Conservation (phyloP, 2,113 vertebrate species). For the Mesoclemmys tuberculata region DNA sequence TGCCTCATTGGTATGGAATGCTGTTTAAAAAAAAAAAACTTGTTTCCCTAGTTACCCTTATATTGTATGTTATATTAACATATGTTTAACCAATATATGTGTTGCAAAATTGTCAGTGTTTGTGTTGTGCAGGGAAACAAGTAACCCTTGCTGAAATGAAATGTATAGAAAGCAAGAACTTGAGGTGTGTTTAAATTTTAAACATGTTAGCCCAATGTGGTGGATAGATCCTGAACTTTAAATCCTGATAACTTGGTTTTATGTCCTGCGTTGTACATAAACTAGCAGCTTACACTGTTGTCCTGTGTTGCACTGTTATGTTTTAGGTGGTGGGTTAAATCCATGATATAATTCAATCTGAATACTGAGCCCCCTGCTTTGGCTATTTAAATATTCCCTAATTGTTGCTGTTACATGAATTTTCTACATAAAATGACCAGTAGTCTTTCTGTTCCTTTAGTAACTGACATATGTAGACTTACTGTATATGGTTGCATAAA, state of each 20-base stretch:
- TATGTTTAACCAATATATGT: constrained; percentile 43
- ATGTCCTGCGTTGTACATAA: constrained; percentile 60
- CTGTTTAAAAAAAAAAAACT: constrained; percentile 55
- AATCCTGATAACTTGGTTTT: constrained; percentile 5
- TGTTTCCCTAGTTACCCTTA: constrained; percentile 58
- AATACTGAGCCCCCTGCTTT: neutral
- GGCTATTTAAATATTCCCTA: neutral
- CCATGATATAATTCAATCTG: neutral
- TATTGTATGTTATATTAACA: constrained; percentile 72
- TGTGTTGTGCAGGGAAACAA: constrained; percentile 39
- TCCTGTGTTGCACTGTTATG: constrained; percentile 43
- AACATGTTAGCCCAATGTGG: constrained; percentile 33
- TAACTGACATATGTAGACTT: neutral
- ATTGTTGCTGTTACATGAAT: neutral
- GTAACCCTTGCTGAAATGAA: neutral
- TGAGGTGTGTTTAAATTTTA: constrained; percentile 21
- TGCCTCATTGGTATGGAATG: constrained; percentile 29
- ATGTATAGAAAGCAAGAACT: constrained; percentile 21
- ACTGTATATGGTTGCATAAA: neutral
- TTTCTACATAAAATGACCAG: neutral
- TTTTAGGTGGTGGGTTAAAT: constrained; percentile 37
- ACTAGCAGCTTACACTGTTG: constrained; percentile 32
- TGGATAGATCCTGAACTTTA: constrained; percentile 7
- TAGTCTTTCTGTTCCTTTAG: neutral
- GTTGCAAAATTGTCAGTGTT: constrained; percentile 31